Percentiles rank a stretch among this genome's conserved stretches.
phyloP scores from a whole-genome alignment of 2,888 invertebrate genomes.

The Cryptus viduatorius region DNA sequence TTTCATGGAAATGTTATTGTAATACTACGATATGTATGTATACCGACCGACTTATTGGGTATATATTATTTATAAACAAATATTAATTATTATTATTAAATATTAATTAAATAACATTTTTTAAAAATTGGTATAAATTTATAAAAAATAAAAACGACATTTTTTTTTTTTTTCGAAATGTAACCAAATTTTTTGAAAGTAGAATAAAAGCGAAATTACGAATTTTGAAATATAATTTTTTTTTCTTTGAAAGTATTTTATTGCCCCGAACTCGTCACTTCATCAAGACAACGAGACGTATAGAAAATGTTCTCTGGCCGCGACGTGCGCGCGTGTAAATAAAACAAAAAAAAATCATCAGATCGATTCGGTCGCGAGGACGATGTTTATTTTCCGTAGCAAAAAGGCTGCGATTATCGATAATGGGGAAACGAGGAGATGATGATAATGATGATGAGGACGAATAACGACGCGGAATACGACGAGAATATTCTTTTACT shows the following conservation, averaged over 20 bases:
- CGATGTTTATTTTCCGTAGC: neutral
- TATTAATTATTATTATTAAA: no score
- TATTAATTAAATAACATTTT: no score
- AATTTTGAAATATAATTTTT: neutral
- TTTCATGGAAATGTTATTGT: neutral
- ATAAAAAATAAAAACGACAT: no score
- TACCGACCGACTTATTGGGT: neutral
- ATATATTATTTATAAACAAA: no score
- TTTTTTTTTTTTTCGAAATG: no score
- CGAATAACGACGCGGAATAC: no score
- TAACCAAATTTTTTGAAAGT: no score
- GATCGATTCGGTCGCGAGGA: neutral
- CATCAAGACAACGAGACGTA: neutral
- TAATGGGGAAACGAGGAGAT: slow-evolving; percentile 17
- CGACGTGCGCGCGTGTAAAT: neutral
- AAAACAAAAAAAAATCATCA: neutral
- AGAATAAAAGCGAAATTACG: no score
- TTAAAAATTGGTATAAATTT: no score
- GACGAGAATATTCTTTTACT: neutral
- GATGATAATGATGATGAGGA: neutral
- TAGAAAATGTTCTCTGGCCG: neutral
- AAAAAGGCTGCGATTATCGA: neutral
- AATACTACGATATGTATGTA: no score
- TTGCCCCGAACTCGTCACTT: neutral
- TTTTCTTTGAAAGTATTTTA: neutral